Conservation (phyloP, 1,140 invertebrate species). For the Chironomus striatipennis region DNA sequence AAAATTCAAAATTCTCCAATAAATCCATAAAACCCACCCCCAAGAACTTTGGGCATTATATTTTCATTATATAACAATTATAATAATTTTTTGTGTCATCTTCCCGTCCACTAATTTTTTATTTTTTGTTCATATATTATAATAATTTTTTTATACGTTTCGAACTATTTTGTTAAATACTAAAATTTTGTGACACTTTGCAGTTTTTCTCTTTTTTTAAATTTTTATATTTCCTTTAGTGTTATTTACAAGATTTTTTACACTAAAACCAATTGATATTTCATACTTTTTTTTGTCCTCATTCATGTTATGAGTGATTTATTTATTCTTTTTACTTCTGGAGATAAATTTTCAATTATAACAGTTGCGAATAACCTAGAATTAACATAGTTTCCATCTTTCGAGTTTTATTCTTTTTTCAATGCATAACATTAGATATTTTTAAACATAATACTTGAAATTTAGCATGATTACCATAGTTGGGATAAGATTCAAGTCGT, state of each 20-base stretch:
- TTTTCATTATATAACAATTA: constrained; percentile 1
- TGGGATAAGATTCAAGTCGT: too few relatives aligned
- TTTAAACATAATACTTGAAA: background rate
- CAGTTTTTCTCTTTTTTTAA: background rate
- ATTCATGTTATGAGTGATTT: background rate
- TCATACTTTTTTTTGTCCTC: background rate
- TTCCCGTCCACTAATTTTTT: background rate
- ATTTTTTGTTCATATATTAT: too few relatives aligned
- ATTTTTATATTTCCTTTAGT: background rate
- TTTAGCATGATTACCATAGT: too few relatives aligned
- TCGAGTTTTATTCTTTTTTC: background rate
- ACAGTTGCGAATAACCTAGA: background rate
- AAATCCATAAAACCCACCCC: too few relatives aligned
- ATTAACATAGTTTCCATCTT: background rate
- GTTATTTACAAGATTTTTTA: constrained; percentile 4
- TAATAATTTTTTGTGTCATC: constrained; percentile 7
- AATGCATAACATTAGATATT: background rate
- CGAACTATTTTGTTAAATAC: background rate
- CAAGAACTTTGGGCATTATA: too few relatives aligned
- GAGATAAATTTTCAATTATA: too few relatives aligned
- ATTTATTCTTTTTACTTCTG: background rate
- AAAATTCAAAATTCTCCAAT: too few relatives aligned
- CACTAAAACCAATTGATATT: constrained; percentile 13
- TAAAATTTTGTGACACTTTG: constrained; percentile 8
- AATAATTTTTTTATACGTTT: background rate